Percentiles rank a stretch among this genome's conserved stretches.
Evolutionary conservation across 2,888 invertebrate species (phyloP).

Genomic region (Nesidiocoris tenuis): DNA sequence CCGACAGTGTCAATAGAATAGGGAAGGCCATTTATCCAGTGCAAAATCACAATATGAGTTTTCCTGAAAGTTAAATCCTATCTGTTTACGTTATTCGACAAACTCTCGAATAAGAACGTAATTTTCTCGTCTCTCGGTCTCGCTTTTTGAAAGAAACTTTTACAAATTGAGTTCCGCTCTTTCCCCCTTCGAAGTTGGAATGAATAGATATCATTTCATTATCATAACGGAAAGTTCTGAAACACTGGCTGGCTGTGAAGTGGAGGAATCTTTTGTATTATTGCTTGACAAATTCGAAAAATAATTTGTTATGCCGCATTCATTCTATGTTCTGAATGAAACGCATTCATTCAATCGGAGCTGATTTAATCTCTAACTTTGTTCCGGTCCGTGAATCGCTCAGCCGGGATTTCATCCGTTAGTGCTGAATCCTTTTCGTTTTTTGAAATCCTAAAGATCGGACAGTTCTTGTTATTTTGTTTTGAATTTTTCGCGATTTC

Average conservation of each 20-base stretch:
- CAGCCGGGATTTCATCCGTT: too few species aligned
- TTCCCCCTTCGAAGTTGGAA: conserved; percentile 8
- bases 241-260: neutral
- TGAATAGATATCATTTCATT: conserved; percentile 26
- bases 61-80: neutral
- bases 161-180: conserved; percentile 20
- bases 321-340: too few species aligned
- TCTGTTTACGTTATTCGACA: neutral
- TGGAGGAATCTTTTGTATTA: neutral
- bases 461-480: too few species aligned
- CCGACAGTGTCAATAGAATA: neutral
- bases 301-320: neutral
- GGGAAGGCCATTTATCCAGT: neutral
- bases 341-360: too few species aligned
- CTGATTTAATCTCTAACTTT: too few species aligned
- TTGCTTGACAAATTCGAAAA: neutral
- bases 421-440: too few species aligned
- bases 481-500: too few species aligned
- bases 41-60: neutral
- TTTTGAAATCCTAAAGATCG: too few species aligned
- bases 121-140: neutral
- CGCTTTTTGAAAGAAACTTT: conserved; percentile 9
- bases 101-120: neutral
- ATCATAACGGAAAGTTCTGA: neutral
- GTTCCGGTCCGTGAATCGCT: too few species aligned